These are phyloP conservation scores for Bruchidius siliquastri DNA, from an alignment of 2,888 invertebrate species.

Conservation along the genomic window DNA sequence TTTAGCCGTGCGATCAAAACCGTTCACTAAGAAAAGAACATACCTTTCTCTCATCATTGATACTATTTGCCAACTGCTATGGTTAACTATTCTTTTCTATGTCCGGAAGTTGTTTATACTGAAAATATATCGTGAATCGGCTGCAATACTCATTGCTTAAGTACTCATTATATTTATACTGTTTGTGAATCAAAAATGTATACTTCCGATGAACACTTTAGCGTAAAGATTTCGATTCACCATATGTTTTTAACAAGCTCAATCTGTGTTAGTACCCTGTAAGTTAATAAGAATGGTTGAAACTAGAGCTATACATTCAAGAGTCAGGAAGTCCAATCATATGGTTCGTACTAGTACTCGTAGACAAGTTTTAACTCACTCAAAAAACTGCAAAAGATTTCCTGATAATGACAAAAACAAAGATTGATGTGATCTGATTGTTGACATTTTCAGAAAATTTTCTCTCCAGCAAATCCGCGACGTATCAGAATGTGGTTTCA, in stretches of 20 bases:
- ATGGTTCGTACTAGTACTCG: too few species aligned
- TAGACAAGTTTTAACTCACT: too few species aligned
- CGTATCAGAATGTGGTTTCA: too few species aligned
- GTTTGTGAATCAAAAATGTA: neutral
- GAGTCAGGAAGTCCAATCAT: too few species aligned
- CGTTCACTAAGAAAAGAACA: too few species aligned
- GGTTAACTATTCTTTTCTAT: neutral
- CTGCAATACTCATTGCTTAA: neutral
- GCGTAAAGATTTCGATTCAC: neutral
- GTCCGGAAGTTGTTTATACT: neutral
- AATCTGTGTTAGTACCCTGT: neutral
- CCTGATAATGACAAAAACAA: too few species aligned
- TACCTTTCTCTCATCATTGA: neutral
- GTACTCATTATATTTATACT: neutral
- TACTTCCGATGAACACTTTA: neutral
- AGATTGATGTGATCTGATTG: too few species aligned
- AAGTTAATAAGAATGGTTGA: neutral
- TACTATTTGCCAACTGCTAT: neutral
- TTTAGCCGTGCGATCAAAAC: too few species aligned
- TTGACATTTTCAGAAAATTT: too few species aligned
- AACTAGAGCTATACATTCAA: neutral
- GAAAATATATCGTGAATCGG: neutral
- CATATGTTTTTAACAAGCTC: neutral
- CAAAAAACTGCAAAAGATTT: too few species aligned
- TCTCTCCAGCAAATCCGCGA: too few species aligned